These are phyloP conservation scores for Drosophila mimetica DNA, from an alignment of 2,888 invertebrate species.

Conservation along the genomic window DNA sequence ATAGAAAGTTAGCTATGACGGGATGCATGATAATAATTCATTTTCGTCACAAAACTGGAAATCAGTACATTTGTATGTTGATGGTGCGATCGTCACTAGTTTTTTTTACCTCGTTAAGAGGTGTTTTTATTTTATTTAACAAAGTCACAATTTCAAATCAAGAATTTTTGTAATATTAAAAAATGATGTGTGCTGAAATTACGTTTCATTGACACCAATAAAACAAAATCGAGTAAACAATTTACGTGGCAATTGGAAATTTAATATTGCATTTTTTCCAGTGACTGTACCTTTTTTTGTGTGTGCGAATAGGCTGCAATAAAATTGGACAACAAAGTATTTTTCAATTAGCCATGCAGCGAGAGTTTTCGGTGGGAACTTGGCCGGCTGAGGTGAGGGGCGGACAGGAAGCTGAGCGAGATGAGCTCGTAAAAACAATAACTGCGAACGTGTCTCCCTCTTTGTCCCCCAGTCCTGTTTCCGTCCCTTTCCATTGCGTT, in stretches of 20 bases:
- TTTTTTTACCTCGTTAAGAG: too few species aligned
- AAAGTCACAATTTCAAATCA: too few species aligned
- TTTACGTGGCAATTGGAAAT: background rate
- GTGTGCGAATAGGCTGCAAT: conserved; percentile 41
- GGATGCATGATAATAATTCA: too few species aligned
- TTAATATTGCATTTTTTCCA: background rate
- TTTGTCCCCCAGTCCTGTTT: background rate
- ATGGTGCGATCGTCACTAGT: too few species aligned
- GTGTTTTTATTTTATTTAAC: too few species aligned
- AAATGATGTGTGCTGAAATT: too few species aligned
- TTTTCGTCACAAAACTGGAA: too few species aligned
- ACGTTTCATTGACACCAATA: too few species aligned
- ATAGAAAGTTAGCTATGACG: too few species aligned
- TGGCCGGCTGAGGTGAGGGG: background rate
- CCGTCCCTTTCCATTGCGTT: conserved; percentile 21
- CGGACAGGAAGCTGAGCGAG: conserved; percentile 35
- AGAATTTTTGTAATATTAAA: too few species aligned
- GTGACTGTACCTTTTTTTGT: background rate
- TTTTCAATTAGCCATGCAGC: conserved; percentile 71
- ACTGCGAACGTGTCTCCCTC: conserved; percentile 59
- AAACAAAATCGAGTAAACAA: background rate
- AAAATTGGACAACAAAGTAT: conserved; percentile 76
- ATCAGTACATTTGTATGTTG: too few species aligned
- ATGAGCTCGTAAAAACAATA: conserved; percentile 73
- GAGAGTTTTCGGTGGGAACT: conserved; percentile 6